Base-by-base conservation (phyloP, 2,797 vertebrate genomes). In the Myripristis jacobus region DNA sequence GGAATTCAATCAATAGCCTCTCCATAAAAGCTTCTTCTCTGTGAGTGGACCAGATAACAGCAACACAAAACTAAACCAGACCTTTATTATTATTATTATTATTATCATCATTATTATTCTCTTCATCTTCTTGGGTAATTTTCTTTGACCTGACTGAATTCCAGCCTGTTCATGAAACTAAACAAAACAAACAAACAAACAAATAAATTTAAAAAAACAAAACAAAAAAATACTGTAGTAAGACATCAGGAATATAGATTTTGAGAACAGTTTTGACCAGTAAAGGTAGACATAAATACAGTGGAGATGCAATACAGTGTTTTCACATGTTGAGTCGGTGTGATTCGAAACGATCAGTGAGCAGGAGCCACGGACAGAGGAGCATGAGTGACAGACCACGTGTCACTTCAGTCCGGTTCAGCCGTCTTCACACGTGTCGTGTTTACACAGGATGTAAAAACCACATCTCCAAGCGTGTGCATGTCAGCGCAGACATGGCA, bases 1-100 rank as follows among this genome's bases (percentile, higher is more conserved):
- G 55, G 76, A 88, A 57, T 58, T 80, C 43, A 76, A 80, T 58
- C 24, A 53, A 68, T 27, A 55, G 2, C 27, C 18, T 3, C 13
- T 41, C 41, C 25, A 53, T 7, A 36, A 60, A 44, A 24, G 13
- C 21, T 29, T 46, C 25, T 56, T 19, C 24, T 38, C 43, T 15
- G 16, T 46, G 36, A 24, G 19, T 19, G 13, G 31, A 55, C 10
- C 51, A 51, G 2, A 18, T 25, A 44, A 13, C 38, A 46, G 52
- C 21, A n/a, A n/a, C 46, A 62, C 22, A 4, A 11, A n/a, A 43
- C 36, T 9, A 18, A 52, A 27, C 24, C 11, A 54, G 18, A 54
- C 18, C 13, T 1, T 24, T 24, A 24, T n/a, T n/a, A n/a, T n/a
- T n/a, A n/a, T n/a, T n/a, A n/a, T n/a, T n/a, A n/a, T n/a, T n/a